Conservation (phyloP, 2,888 invertebrate species). For the Arge pagana region DNA sequence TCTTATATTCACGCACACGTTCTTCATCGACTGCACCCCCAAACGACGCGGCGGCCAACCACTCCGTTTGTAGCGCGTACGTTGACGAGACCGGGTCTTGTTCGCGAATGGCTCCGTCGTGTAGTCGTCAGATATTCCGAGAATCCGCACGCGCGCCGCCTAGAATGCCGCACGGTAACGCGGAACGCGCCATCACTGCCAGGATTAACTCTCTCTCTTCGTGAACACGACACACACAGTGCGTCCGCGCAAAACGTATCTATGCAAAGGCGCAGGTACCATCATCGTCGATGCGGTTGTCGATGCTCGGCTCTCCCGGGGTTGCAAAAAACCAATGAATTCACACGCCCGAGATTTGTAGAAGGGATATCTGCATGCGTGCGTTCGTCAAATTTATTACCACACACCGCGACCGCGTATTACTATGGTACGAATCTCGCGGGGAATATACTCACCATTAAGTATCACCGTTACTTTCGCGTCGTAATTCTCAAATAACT, state of each 20-base stretch:
- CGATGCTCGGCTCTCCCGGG: neutral
- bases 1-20: too few species aligned
- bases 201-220: too few species aligned
- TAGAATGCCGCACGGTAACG: conserved; percentile 2
- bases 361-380: too few species aligned
- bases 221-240: neutral
- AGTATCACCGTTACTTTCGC: too few species aligned
- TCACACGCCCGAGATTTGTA: neutral
- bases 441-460: too few species aligned
- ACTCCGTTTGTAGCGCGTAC: conserved; percentile 4
- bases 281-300: neutral
- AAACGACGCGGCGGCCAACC: conserved; percentile 5
- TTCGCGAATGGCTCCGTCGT: conserved; percentile 16
- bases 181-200: conserved; percentile 13
- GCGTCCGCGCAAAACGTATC: too few species aligned
- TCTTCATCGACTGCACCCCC: conserved; percentile 11
- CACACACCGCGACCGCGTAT: too few species aligned
- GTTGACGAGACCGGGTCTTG: conserved; percentile 10
- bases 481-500: too few species aligned
- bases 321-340: too few species aligned
- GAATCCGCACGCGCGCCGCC: conserved; percentile 17
- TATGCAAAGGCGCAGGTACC: too few species aligned
- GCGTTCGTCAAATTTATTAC: too few species aligned
- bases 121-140: neutral
- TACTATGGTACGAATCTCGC: too few species aligned